Evolutionary conservation across 2,113 vertebrate species (phyloP).

Genomic region (Oxygymnocypris stewartii): DNA sequence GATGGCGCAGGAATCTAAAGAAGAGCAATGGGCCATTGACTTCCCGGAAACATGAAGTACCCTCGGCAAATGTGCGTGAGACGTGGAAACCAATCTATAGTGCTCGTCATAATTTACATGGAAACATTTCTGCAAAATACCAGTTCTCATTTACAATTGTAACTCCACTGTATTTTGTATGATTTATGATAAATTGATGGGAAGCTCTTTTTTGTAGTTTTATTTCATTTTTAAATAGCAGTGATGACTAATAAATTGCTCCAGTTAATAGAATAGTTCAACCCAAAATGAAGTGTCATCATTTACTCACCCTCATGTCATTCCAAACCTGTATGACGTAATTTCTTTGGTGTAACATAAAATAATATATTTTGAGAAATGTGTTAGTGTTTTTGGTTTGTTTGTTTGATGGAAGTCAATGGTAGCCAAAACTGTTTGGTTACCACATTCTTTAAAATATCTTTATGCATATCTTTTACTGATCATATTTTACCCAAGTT

Average conservation of each 20-base stretch:
- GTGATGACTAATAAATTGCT: not conserved
- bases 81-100: not conserved
- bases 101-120: not conserved
- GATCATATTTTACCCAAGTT: not conserved
- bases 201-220: not conserved
- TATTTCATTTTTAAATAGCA: not conserved
- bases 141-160: not conserved
- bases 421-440: not conserved
- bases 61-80: not conserved
- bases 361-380: not conserved
- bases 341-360: not conserved
- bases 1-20: conserved; percentile 12
- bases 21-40: conserved; percentile 1
- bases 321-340: not conserved
- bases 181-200: not conserved
- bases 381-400: not conserved
- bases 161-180: not conserved
- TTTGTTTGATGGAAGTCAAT: not conserved
- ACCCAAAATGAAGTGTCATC: not conserved
- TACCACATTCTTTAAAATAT: not conserved
- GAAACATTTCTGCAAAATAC: not conserved
- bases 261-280: not conserved
- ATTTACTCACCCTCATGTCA: not conserved
- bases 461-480: not conserved
- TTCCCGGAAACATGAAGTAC: conserved; percentile 13